Evolutionary conservation across 2,797 vertebrate species (phyloP).

Genomic region (Podargus strigoides): DNA sequence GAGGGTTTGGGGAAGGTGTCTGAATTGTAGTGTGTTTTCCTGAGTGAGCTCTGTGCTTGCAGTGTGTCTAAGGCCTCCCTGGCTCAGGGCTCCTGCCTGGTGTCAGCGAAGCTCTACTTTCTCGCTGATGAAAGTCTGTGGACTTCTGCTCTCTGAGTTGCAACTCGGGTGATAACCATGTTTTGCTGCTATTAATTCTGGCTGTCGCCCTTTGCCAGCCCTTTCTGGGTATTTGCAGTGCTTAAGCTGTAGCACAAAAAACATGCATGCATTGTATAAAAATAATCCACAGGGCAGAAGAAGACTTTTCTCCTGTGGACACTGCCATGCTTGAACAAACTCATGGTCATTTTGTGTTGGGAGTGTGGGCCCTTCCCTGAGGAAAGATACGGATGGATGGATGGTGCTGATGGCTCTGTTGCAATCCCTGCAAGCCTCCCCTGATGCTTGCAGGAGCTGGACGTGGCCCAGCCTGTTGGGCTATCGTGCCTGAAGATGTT

Average conservation of each 20-base stretch:
- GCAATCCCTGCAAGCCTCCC: not conserved
- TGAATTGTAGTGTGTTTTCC: fast-evolving
- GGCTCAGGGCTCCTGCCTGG: not conserved
- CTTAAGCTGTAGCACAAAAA: not conserved
- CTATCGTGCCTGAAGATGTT: not conserved
- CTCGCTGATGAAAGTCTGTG: not conserved
- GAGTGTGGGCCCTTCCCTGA: fast-evolving
- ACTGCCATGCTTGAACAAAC: fast-evolving
- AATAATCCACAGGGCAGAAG: fast-evolving
- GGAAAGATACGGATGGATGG: fast-evolving
- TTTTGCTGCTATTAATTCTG: not conserved
- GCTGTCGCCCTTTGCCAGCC: not conserved
- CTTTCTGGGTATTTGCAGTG: not conserved
- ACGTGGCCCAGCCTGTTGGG: not conserved
- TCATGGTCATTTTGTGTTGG: fast-evolving
- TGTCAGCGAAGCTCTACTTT: fast-evolving
- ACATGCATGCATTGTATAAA: not conserved
- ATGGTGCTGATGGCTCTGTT: not conserved
- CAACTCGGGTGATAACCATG: fast-evolving
- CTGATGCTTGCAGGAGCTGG: not conserved
- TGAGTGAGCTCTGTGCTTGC: not conserved
- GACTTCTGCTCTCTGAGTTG: not conserved
- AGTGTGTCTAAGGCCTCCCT: not conserved
- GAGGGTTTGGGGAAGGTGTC: not conserved
- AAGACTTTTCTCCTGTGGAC: fast-evolving